phyloP scores from a whole-genome alignment of 2,113 vertebrate species.

The Kryptolebias marmoratus region DNA sequence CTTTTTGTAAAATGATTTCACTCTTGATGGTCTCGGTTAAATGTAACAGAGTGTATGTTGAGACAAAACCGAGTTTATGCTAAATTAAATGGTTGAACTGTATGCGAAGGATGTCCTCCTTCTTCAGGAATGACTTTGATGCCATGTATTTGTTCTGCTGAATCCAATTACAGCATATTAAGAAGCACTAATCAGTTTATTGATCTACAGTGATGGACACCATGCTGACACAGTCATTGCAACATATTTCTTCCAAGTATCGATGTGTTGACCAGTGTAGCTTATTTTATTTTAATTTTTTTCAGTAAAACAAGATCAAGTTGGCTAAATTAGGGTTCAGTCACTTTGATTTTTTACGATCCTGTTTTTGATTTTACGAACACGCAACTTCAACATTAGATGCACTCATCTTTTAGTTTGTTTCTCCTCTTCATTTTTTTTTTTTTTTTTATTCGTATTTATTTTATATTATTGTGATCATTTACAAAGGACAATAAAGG shows the following conservation, averaged over 20 bases:
- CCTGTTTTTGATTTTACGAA: neutral
- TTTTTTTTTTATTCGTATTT: too few relatives aligned
- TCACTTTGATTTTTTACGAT: neutral
- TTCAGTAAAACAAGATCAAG: slow-evolving; percentile 60
- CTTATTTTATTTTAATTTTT: slow-evolving; percentile 40
- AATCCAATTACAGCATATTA: slow-evolving; percentile 36
- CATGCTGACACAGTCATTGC: slow-evolving; percentile 20
- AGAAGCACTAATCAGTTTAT: slow-evolving; percentile 14
- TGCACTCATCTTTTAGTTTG: too few relatives aligned
- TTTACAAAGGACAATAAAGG: too few relatives aligned
- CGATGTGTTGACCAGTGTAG: slow-evolving; percentile 53
- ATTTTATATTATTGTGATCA: too few relatives aligned
- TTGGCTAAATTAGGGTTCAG: neutral
- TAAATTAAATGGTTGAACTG: slow-evolving; percentile 39
- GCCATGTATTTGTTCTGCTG: slow-evolving; percentile 34
- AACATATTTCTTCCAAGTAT: slow-evolving; percentile 44
- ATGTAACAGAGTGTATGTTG: slow-evolving; percentile 31
- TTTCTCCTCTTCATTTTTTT: too few relatives aligned
- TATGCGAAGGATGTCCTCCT: slow-evolving; percentile 39
- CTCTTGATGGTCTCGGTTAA: slow-evolving; percentile 39
- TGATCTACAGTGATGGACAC: slow-evolving; percentile 17
- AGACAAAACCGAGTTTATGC: slow-evolving; percentile 28
- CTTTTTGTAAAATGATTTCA: slow-evolving; percentile 48
- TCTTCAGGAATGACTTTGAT: slow-evolving; percentile 37
- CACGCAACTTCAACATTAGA: too few relatives aligned